Conservation (phyloP, 2,113 vertebrate species). For the Centropristis striata region DNA sequence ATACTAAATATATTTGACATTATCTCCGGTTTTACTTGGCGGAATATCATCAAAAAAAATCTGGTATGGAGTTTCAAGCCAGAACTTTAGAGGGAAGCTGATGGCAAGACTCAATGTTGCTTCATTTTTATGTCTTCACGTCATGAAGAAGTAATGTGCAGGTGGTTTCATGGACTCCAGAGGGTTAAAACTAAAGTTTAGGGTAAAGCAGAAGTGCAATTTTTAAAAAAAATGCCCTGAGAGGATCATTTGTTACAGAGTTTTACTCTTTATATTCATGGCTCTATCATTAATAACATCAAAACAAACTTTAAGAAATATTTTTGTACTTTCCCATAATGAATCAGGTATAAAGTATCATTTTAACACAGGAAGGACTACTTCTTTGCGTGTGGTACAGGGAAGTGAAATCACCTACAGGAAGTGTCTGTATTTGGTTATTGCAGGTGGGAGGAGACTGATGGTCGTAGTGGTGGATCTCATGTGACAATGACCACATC, state of each 20-base stretch:
- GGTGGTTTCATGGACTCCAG: too few species aligned
- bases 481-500: conserved; percentile 35
- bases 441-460: conserved; percentile 35
- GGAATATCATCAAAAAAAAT: too few species aligned
- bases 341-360: background rate
- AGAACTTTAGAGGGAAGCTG: too few species aligned
- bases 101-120: too few species aligned
- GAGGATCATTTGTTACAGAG: conserved; percentile 5
- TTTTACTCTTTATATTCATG: background rate
- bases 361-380: background rate
- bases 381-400: background rate
- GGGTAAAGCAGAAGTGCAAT: background rate
- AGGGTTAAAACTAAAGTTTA: background rate
- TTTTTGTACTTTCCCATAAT: background rate
- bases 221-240: background rate
- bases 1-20: too few species aligned
- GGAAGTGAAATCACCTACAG: conserved; percentile 59
- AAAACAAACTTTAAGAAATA: background rate
- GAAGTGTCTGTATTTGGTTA: conserved; percentile 30
- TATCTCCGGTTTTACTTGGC: too few species aligned
- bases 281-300: conserved; percentile 1
- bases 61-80: too few species aligned
- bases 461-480: too few species aligned
- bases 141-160: too few species aligned
- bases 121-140: too few species aligned